Base-by-base conservation (phyloP, 1,140 invertebrate species). In the Drosophila virilis region DNA sequence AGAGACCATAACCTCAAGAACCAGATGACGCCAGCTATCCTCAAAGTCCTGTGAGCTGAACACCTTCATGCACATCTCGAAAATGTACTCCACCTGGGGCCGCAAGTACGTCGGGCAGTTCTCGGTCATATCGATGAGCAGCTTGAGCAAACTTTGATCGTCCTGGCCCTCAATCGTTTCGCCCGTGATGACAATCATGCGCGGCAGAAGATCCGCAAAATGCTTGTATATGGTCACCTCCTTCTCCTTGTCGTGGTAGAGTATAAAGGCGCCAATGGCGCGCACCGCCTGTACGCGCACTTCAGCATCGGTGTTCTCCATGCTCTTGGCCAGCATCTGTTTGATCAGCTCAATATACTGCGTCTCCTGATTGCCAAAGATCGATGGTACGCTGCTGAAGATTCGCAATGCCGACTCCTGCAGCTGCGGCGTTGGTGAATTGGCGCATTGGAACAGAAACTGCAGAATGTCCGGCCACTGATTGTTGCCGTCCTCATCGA, bases 401-500 rank as follows among this genome's bases (percentile, higher is more conserved):
- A 99, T 97, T 77, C 97, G 95, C 45, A 99, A 95, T 10, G 98
- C 98, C 83, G 96, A 96, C 93, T 99, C 98, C 93, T 98, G 98
- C n/a, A 98, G 93, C 51, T 95, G 94, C 32, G 96, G 93, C 85
- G 96, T 95, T 37, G 95, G 93, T 71, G 97, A 96, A 93, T 95
- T 97, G 12, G 97, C 97, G 93, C 97, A 98, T 90, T 98, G 96
- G 93, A 99, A 99, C 84, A 99, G 94, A 93, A 99, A 99, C 91
- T 98, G 96, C 32, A 99, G 94, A 91, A 99, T 97, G 92, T 99
- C 98, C 28, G 97, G 97, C 99, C 99, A 99, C 69, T 96, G 95
- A 93, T 99, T 99, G 86, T 97, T 98, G 32, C 98, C 98, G 92
- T 98, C 97, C 78, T 99, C 98, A 92, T 99, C 98, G 76, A 99